A percentile compares a stretch with the other conserved stretches of the same genome.
Conservation (phyloP, 2,113 vertebrate genomes). For the Prinia subflava region DNA sequence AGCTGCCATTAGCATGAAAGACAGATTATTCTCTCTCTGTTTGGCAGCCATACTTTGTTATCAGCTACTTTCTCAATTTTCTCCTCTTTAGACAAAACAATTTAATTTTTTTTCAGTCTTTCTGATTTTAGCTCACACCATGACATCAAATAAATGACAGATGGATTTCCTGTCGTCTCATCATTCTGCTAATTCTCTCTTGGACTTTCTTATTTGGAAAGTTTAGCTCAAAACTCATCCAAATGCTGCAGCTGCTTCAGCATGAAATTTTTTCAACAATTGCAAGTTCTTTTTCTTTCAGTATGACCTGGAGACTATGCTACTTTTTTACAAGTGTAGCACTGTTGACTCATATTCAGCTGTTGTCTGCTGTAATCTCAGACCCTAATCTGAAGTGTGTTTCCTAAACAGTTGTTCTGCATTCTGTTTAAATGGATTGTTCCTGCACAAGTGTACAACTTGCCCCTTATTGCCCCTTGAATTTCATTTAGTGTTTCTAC, state of each 20-base stretch:
- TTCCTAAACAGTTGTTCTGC: constrained; percentile 6
- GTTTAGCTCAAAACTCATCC: not conserved
- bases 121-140: not conserved
- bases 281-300: not conserved
- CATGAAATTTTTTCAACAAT: not conserved
- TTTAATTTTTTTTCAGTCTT: not conserved
- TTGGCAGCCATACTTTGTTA: not conserved
- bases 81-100: not conserved
- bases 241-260: not conserved
- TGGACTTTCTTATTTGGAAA: not conserved
- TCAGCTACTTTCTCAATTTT: not conserved
- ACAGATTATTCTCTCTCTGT: not conserved
- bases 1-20: not conserved
- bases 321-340: not conserved
- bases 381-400: not conserved
- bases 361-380: constrained; percentile 13
- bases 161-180: not conserved
- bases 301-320: not conserved
- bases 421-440: not conserved
- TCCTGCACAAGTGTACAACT: not conserved
- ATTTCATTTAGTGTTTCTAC: not conserved
- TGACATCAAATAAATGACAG: not conserved
- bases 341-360: not conserved
- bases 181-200: not conserved
- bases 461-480: not conserved